phyloP scores from a whole-genome alignment of 2,113 vertebrate genomes.

The Macquaria australasica region DNA sequence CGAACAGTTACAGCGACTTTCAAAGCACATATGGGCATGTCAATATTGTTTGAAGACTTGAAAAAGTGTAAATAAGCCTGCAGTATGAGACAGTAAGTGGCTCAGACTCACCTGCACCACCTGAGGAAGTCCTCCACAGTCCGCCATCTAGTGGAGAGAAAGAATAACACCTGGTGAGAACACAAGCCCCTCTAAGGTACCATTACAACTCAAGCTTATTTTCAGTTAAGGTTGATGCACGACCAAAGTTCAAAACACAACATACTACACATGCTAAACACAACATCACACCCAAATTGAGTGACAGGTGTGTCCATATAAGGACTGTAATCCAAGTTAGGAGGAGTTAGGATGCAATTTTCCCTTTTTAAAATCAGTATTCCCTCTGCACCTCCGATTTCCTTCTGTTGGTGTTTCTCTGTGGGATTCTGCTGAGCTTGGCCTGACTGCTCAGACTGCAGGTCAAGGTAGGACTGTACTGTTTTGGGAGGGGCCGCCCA shows the following conservation, averaged over 20 bases:
- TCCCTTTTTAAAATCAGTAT: too few relatives aligned
- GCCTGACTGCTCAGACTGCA: too few relatives aligned
- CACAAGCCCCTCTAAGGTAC: not conserved
- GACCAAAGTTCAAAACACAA: not conserved
- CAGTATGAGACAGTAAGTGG: not conserved
- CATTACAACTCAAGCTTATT: not conserved
- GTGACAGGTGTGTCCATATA: not conserved
- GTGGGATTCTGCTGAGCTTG: too few relatives aligned
- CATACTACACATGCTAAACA: not conserved
- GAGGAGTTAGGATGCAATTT: too few relatives aligned
- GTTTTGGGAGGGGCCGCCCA: too few relatives aligned
- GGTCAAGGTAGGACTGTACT: too few relatives aligned
- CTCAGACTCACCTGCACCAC: slow-evolving; percentile 91
- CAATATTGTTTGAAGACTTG: too few relatives aligned
- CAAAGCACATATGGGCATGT: too few relatives aligned
- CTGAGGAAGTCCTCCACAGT: slow-evolving; percentile 96
- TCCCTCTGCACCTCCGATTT: too few relatives aligned
- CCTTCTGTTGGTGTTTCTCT: too few relatives aligned
- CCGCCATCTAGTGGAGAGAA: slow-evolving; percentile 90
- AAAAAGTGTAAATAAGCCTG: too few relatives aligned
- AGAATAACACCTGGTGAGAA: not conserved
- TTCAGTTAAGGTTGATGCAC: not conserved
- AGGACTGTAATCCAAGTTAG: not conserved
- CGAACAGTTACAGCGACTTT: too few relatives aligned
- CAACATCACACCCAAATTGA: not conserved